Base-by-base conservation (phyloP, 2,797 vertebrate species). In the Lemur catta region DNA sequence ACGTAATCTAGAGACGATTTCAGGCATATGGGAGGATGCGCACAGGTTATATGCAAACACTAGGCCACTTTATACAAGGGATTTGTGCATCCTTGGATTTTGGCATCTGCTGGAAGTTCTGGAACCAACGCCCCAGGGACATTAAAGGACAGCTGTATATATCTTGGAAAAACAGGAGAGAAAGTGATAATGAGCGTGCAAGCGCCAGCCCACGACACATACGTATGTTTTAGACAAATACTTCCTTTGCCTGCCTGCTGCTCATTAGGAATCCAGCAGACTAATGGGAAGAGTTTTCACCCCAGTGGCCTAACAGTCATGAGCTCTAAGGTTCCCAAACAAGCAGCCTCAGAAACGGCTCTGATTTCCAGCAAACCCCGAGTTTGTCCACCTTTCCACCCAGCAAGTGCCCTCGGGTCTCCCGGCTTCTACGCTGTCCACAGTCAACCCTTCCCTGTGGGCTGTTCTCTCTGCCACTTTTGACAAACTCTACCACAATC, bases 111-210 rank as follows among this genome's bases (percentile, higher is more conserved):
- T 4, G n/a, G 18, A n/a, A 18, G 75, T 76, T 48, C n/a, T 8
- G n/a, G 75, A 78, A 55, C 22, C 50, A 38, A 55, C 4, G n/a
- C 76, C 52, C 76, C n/a, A 11, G 12, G 13, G 13, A 75, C 9
- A 33, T 43, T 18, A 17, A 48, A 46, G 9, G 15, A 61, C 30
- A 8, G 52, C 43, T 18, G 41, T 5, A 48, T 2, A 8, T 38
- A 9, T 35, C 61, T 0, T 38, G 6, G 33, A 35, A 52, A 57
- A 82, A 91, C 38, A 61, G 24, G 46, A 65, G 14, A 43, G 15
- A 69, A 43, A 52, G 2, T 10, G 76, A 13, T 7, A 35, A 17
- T 0, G 12, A 24, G 18, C 1, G 1, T 20, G 8, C 6, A 50
- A 71, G 85, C 17, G 78, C 41, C 46, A 84, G 75, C 22, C 24